Base-by-base conservation (phyloP, 1,140 invertebrate species). In the Drosophila lini region DNA sequence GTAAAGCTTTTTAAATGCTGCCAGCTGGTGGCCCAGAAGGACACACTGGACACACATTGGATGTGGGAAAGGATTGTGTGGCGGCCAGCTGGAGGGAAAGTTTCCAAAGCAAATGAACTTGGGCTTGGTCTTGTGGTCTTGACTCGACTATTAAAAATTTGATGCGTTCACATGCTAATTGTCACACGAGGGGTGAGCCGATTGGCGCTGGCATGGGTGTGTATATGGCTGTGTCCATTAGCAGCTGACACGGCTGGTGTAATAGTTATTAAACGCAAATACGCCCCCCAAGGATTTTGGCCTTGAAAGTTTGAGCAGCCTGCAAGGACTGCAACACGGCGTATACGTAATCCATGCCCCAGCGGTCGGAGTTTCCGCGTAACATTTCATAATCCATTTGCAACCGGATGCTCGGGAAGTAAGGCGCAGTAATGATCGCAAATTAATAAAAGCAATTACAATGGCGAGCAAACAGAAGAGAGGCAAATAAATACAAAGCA, bases 371-470 rank as follows among this genome's bases (percentile, higher is more conserved):
- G 41, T 59, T 70, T 70, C 48, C 61, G 61, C 58, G 61, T 55
- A 68, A 64, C 75, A 70, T 81, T 81, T 85, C 82, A 75, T 86
- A 81, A 81, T 75, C 74, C 77, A 78, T 86, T 84, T 77, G 81
- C 77, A 74, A 67, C 53, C 78, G 63, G 64, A 85, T 60, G 67
- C 68, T 52, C 52, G 45, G 64, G 28, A 77, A 81, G 63, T 25
- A 47, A 73, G 69, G 70, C 63, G 42, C 47, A 77, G 64, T 63
- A 73, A 80, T 77, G 73, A 76, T 77, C 53, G 62, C 68, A 65
- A 77, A 76, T 77, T 77, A 68, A 83, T 50, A 70, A 80, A 60
- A 41, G 73, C 73, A 55, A 67, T 68, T 77, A 68, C 73, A 59
- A 10, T 0, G 11, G 41, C 9, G 38, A 40, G 31, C 41, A 67